A percentile compares a stretch with the other conserved stretches of the same genome.
Conservation (phyloP, 2,113 vertebrate genomes). For the Tauraco erythrolophus region DNA sequence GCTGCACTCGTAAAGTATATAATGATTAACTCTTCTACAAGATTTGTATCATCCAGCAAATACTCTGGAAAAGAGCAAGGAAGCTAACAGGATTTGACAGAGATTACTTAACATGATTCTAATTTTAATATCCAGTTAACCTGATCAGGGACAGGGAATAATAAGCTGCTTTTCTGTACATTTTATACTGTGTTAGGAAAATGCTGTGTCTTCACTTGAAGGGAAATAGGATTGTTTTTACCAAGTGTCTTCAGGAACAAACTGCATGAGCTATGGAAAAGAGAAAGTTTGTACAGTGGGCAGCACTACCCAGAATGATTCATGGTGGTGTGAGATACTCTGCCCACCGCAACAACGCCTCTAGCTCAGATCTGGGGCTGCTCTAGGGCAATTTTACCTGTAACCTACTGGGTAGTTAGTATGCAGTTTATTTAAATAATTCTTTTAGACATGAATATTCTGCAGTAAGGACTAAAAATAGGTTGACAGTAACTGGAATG, state of each 20-base stretch:
- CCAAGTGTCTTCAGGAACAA: neutral
- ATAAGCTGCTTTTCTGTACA: neutral
- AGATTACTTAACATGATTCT: constrained; percentile 8
- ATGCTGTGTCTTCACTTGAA: neutral
- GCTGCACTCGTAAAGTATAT: neutral
- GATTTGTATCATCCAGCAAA: neutral
- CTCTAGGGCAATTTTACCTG: neutral
- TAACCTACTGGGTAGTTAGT: neutral
- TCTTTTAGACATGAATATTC: neutral
- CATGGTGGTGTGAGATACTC: neutral
- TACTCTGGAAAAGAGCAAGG: neutral
- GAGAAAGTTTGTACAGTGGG: neutral
- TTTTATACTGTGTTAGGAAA: neutral
- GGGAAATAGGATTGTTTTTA: neutral
- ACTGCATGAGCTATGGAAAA: neutral
- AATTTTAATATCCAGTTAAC: constrained; percentile 25
- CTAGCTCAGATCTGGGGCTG: neutral
- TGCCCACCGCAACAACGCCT: neutral
- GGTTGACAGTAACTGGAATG: neutral
- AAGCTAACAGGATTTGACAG: constrained; percentile 26
- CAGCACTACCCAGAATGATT: neutral
- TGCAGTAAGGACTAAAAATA: neutral
- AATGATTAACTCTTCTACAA: neutral
- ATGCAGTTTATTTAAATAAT: neutral
- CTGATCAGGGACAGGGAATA: neutral